Conservation (phyloP, 2,888 invertebrate species). For the Amphipyra tragopoginis region DNA sequence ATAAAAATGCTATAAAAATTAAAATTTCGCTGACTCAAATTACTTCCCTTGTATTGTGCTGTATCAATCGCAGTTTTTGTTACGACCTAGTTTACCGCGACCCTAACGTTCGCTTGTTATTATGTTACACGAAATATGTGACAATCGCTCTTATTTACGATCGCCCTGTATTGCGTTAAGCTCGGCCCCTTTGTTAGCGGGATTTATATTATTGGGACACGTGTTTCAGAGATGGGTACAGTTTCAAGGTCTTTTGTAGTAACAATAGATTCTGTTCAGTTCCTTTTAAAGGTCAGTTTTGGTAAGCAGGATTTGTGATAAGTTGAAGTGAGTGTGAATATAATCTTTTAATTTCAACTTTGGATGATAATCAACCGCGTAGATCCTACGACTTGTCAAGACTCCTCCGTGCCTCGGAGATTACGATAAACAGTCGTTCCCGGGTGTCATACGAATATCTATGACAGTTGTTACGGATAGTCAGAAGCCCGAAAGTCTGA, state of each 20-base stretch:
- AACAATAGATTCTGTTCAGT: conserved; percentile 9
- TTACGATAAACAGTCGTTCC: too few relatives aligned
- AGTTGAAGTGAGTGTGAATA: too few relatives aligned
- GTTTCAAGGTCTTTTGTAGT: conserved; percentile 7
- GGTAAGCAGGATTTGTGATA: too few relatives aligned
- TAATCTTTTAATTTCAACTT: too few relatives aligned
- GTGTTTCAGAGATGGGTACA: conserved; percentile 23
- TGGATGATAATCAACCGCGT: too few relatives aligned
- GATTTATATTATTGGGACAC: conserved; percentile 49
- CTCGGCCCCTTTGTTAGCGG: conserved; percentile 40
- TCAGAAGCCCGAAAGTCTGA: too few relatives aligned
- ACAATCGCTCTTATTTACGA: conserved; percentile 64
- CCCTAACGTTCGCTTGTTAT: conserved; percentile 50
- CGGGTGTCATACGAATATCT: too few relatives aligned
- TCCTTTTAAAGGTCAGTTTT: not conserved
- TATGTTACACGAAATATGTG: conserved; percentile 62
- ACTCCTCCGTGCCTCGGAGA: too few relatives aligned
- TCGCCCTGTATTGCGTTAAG: conserved; percentile 49
- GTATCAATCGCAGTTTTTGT: conserved; percentile 46
- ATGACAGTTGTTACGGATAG: too few relatives aligned
- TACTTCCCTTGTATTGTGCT: conserved; percentile 37
- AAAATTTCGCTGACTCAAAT: conserved; percentile 48
- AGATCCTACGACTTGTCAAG: too few relatives aligned
- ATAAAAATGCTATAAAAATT: conserved; percentile 52
- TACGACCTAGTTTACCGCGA: conserved; percentile 37